Evolutionary conservation across 2,797 vertebrate genomes (phyloP), one percentile per base, ranked within the genome.

Genomic region (Ficedula albicollis): DNA sequence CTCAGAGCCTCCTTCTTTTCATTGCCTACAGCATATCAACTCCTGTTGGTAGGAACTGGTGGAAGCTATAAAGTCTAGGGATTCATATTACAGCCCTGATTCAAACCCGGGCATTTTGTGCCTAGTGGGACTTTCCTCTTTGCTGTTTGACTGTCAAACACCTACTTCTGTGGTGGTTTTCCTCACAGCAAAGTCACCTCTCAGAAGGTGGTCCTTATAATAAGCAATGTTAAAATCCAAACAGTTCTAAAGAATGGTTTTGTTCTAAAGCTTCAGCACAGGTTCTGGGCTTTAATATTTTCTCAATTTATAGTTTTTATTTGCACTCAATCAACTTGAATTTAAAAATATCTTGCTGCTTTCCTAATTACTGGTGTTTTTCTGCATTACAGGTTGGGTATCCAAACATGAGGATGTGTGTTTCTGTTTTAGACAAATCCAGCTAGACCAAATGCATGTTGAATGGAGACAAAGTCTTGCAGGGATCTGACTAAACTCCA

Each of bases 21-120:
- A n/a, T 89, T 95, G 82, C 89, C 73, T 92, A 66, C 55, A 94
- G 77, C 60, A 80, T 48, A 87, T 41, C 84, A 77, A 38, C 15
- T 82, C 30, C 56, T 59, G 44, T 82, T 93, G 48, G 43, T 22
- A 80, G 46, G 73, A 87, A 62, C 73, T 48, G 59, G 49, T 18
- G 21, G 39, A 78, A 54, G 51, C 8, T 86, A 9, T 67, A 64
- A 94, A 63, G 55, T 56, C 43, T 69, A 19, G 27, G 66, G 59
- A 39, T 80, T 86, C 52, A 2, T 49, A 25, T 87, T 58, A 60
- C 43, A 86, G 25, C 32, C 27, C 16, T 73, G 46, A 64, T 55
- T 79, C 56, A 91, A 96, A 89, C 11, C 15, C 41, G 84, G 59
- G 39, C 73, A 51, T 66, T 75, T 51, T 52, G 39, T 76, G 30